These are phyloP conservation scores for Synanthedon andrenaeformis DNA, from an alignment of 2,888 invertebrate genomes.

Conservation along the genomic window DNA sequence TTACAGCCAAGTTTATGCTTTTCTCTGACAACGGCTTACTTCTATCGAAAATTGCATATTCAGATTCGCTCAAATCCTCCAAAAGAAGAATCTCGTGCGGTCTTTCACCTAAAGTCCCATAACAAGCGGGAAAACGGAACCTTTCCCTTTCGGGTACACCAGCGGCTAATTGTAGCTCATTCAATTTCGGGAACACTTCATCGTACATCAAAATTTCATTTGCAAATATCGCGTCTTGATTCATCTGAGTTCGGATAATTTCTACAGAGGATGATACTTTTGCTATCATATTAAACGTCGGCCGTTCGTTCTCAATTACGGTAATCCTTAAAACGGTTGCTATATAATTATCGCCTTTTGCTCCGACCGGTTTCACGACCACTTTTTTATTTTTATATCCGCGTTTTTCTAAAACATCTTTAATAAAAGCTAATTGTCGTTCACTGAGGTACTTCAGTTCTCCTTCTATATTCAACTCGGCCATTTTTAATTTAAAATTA, in stretches of 20 bases:
- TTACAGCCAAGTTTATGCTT: neutral
- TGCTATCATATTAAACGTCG: neutral
- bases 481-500: neutral
- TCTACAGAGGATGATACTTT: neutral
- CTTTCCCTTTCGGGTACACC: neutral
- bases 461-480: neutral
- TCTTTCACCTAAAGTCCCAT: neutral
- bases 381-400: neutral
- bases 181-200: neutral
- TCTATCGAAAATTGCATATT: neutral
- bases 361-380: neutral
- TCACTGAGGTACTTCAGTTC: neutral
- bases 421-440: neutral
- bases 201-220: neutral
- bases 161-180: neutral
- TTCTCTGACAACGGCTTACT: neutral
- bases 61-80: neutral
- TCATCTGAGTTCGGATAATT: neutral
- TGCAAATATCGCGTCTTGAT: neutral
- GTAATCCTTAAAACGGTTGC: neutral
- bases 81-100: neutral
- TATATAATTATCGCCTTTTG: slow-evolving; percentile 23
- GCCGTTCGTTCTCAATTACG: neutral
- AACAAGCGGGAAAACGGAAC: neutral
- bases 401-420: neutral